Conservation (phyloP, 2,888 invertebrate species). For the Osmoderma eremita region DNA sequence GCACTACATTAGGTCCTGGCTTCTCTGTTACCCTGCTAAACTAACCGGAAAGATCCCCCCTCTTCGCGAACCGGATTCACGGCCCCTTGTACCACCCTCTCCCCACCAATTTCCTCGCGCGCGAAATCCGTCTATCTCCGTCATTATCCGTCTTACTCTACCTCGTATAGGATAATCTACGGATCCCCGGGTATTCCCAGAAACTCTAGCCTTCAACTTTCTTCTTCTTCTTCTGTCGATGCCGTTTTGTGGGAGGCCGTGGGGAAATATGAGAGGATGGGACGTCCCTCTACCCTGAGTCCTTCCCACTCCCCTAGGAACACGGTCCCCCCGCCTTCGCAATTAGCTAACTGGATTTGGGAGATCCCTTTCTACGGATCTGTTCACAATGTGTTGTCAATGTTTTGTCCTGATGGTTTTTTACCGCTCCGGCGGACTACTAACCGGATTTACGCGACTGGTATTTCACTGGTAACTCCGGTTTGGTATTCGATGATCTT, state of each 20-base stretch:
- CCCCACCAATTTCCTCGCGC: neutral
- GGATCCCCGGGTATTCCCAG: neutral
- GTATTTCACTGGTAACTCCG: too few relatives aligned
- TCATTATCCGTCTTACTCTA: neutral
- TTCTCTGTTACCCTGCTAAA: constrained; percentile 63
- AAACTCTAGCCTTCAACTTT: too few relatives aligned
- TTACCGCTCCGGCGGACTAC: constrained; percentile 55
- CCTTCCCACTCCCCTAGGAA: constrained; percentile 27
- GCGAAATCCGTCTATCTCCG: neutral
- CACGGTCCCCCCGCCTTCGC: constrained; percentile 55
- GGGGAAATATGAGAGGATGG: neutral
- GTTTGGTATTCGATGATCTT: too few relatives aligned
- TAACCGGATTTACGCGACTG: constrained; percentile 49
- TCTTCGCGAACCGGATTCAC: neutral
- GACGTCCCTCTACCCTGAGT: constrained; percentile 3
- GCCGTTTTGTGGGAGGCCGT: too few relatives aligned
- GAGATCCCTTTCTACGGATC: constrained; percentile 64
- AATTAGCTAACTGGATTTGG: constrained; percentile 66
- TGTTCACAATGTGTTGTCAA: constrained; percentile 64
- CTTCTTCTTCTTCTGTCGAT: too few relatives aligned
- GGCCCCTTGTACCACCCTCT: neutral
- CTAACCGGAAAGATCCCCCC: constrained; percentile 59
- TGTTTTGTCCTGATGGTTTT: constrained; percentile 61
- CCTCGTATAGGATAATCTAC: neutral
- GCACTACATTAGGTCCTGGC: constrained; percentile 64